Base-by-base conservation (phyloP, 2,113 vertebrate species). In the Lontra canadensis region DNA sequence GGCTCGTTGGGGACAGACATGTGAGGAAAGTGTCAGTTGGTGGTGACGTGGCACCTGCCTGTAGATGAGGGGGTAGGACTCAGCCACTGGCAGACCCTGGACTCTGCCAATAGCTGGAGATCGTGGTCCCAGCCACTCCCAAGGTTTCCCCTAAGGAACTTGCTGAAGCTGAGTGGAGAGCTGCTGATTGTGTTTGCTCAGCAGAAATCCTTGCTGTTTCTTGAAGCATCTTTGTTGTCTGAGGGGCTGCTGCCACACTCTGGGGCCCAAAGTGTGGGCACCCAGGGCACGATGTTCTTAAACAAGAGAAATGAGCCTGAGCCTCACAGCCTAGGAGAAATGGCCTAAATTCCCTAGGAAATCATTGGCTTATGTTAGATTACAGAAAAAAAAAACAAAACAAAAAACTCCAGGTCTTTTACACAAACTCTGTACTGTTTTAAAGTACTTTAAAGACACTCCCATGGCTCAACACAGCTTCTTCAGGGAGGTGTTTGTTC, bases 61-160 rank as follows among this genome's bases (percentile, higher is more conserved):
- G 29, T 29, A 69, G 49, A 11, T 31, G 9, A 39, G 61, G 47
- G 31, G 31, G 0, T 0, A 0, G 36, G 88, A 23, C 65, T 0
- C 0, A 0, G 78, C 11, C 36, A 2, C 81, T 69, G 0, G 31
- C 5, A 2, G 57, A 0, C 29, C 3, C 71, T 57, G 0, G 47
- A 12, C 3, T 49, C 0, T 0, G 6, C 61, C 20, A 36, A 39
- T 26, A 6, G 31, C 25, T 26, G 67, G 47, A 29, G 25, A n/a
- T 3, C 9, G 0, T 0, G 1, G 81, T 71, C 31, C 73, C 1
- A 0, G 90, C 61, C 39, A 1, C 2, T 31, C 55, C 52, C 18
- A 7, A 65, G 42, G 63, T 25, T 29, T 14, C 11, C 67, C 42
- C 15, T 0, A 0, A 39, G 2, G n/a, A 92, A 20, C 17, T 26